Evolutionary conservation across 2,797 vertebrate genomes (phyloP), one percentile per base, ranked within the genome.

Genomic region (Moxostoma hubbsi): DNA sequence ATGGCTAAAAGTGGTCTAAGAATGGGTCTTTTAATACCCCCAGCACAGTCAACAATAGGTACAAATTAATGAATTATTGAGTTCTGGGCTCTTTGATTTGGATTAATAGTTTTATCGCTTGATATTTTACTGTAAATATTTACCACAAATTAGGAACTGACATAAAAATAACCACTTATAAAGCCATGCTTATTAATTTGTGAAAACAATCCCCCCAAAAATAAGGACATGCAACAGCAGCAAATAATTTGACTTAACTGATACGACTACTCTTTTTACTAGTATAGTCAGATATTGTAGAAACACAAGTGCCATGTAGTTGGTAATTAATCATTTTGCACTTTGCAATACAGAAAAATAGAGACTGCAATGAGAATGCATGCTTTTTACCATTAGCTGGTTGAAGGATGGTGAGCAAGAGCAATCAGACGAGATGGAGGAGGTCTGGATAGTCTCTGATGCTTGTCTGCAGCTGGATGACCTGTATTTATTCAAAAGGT

Each of bases 401-500:
- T 49, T 24, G 59, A 74, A 75, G 80, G 3, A 55, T n/a, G 63
- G 63, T 46, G 58, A 68, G 54, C n/a, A 45, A 53, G 47, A 77
- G 65, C 15, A 45, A 69, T 49, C 61, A 61, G 57, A 55, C 59
- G 43, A 79, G 6, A 51, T 59, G 72, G 70, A 73, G 70, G 51
- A 77, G 65, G 73, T 73, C 79, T 61, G 71, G 75, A 81, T 43
- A 69, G 77, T 57, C 51, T 67, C 53, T 57, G 69, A 69, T 45
- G 57, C 63, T 9, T 24, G 16, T 51, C 58, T 57, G 13, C 12
- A 18, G 15, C n/a, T 47, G 45, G 7, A 53, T 77, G 73, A 66
- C 68, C 62, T 50, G 73, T 73, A 71, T 84, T 82, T 82, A 85
- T 82, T 64, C 36, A 13, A 43, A 54, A 2, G 6, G 13, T 9